Evolutionary conservation across 2,888 invertebrate species (phyloP), one percentile per base, ranked within the genome.

Genomic region (Brachyptera putata): DNA sequence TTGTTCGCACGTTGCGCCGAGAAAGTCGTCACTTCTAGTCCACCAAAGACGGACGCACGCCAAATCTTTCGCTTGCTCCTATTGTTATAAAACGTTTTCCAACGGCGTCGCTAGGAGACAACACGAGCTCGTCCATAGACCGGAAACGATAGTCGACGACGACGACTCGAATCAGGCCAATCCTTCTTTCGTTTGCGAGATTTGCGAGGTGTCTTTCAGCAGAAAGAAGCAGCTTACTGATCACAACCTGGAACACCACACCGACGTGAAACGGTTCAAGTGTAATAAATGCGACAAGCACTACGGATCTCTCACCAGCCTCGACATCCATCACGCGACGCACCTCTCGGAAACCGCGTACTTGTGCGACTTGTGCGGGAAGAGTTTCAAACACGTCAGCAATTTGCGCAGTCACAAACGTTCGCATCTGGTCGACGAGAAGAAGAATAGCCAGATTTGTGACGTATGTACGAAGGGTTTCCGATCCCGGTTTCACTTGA

Each of bases 381-480:
- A 73, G 63, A 69, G 70, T 41, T 74, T 74, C 56, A 74, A 73
- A 57, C 72, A 73, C 62, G 70, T 71, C 0, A 71, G 71, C 60
- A 72, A 72, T 64, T 67, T 74, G 34, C 64, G 71, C 9, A 70
- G 72, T 2, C 74, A 74, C 36, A 73, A 72, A 57, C 68, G 71
- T 56, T 71, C 68, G 41, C 74, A 74, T 62, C 65, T 72, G 14
- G 71, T 72, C 2, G 70, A 70, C 7, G 61, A 69, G 0, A 67
- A 67, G 43, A 71, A 72, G 57, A 74, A 74, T 55, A 67, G 68
- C 3, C 75, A 74, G 39, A 66, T 69, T 2, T 79, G 79, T 65
- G 69, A 73, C 3, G 69, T 75, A 43, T 79, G 79, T 67, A 71
- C 73, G 18, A 74, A 74, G 63, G 74, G 74, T 39, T 79, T 77